These are phyloP conservation scores for Melanotus villosus DNA, from an alignment of 2,888 invertebrate species.

Conservation along the genomic window DNA sequence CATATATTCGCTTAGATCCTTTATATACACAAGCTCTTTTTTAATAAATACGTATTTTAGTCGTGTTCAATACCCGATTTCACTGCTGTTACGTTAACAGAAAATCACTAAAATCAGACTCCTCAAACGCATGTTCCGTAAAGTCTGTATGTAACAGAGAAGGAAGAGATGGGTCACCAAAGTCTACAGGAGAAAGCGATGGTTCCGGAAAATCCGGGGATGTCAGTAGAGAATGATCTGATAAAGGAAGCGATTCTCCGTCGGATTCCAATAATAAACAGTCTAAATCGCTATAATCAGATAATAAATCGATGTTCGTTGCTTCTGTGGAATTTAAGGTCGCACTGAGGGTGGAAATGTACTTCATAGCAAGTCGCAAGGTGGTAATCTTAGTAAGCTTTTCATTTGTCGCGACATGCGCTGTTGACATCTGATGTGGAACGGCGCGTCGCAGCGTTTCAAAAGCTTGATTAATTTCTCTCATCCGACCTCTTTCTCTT, in stretches of 20 bases:
- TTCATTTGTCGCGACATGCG: conserved; percentile 74
- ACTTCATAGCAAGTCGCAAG: conserved; percentile 87
- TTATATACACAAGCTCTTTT: conserved; percentile 20
- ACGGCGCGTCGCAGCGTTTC: conserved; percentile 85
- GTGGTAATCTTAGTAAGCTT: conserved; percentile 93
- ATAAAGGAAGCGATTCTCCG: conserved; percentile 72
- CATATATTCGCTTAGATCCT: background rate
- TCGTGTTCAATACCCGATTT: conserved; percentile 28
- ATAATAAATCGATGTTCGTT: conserved; percentile 40
- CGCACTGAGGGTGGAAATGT: conserved; percentile 83
- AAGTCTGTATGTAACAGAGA: conserved; percentile 64
- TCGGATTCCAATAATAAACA: conserved; percentile 73
- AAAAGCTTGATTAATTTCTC: conserved; percentile 92
- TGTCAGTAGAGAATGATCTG: conserved; percentile 72
- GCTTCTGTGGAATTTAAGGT: conserved; percentile 67
- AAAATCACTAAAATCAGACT: conserved; percentile 66
- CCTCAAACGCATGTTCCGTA: conserved; percentile 62
- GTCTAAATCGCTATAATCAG: conserved; percentile 66
- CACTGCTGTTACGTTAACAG: conserved; percentile 61
- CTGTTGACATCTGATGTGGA: conserved; percentile 71
- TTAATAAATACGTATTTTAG: conserved; percentile 32
- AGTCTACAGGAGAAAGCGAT: conserved; percentile 74
- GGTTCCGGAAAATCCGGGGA: conserved; percentile 69
- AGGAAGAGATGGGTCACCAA: conserved; percentile 64
- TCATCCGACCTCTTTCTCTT: conserved; percentile 88